Percentiles rank a stretch among this genome's conserved stretches.
Conservation (phyloP, 2,113 vertebrate species). For the Bathybates hornii region DNA sequence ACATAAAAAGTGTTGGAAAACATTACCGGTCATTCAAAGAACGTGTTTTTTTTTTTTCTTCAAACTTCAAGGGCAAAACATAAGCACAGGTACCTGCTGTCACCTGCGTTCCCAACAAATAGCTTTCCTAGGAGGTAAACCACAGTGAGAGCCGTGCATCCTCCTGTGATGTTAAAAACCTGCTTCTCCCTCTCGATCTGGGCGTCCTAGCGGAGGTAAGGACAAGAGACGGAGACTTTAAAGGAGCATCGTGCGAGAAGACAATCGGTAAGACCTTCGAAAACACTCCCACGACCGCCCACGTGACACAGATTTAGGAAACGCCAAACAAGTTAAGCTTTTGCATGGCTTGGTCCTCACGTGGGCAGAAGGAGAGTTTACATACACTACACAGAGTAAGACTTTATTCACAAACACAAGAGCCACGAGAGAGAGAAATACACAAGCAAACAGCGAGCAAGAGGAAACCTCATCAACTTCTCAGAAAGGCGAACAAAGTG, state of each 20-base stretch:
- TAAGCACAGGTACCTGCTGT: slow-evolving; percentile 81
- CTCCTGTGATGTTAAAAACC: slow-evolving; percentile 83
- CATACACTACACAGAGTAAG: neutral
- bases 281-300: neutral
- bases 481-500: neutral
- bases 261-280: neutral
- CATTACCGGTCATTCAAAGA: neutral
- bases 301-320: neutral
- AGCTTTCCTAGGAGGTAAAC: slow-evolving; percentile 89
- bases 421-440: neutral
- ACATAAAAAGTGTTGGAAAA: neutral
- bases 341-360: neutral
- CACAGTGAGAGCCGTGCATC: slow-evolving; percentile 89
- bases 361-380: neutral
- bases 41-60: accelerated
- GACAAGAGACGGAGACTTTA: neutral
- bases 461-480: neutral
- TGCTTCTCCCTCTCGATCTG: slow-evolving; percentile 88
- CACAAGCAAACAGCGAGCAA: neutral
- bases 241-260: neutral
- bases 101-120: slow-evolving; percentile 92
- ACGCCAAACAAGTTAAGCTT: neutral
- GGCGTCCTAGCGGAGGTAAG: slow-evolving; percentile 74
- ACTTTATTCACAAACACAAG: neutral
- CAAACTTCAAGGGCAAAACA: neutral